phyloP scores from a whole-genome alignment of 2,888 invertebrate genomes.

The Tetheella fluctuosa region DNA sequence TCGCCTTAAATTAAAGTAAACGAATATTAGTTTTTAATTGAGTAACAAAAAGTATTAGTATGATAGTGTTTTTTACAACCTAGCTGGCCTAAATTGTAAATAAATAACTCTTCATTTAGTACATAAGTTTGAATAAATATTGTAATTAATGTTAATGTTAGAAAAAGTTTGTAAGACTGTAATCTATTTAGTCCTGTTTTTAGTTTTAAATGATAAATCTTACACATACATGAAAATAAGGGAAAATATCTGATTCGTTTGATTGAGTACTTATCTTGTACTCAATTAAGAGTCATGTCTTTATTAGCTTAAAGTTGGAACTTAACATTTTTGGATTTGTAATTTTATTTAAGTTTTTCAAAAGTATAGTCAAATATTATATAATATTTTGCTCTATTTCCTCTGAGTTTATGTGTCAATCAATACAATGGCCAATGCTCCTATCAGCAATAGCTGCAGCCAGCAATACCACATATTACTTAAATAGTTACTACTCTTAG shows the following conservation, averaged over 20 bases:
- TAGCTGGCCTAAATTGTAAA: constrained; percentile 49
- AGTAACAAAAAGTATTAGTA: constrained; percentile 30
- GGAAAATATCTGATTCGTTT: background rate
- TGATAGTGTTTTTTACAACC: constrained; percentile 59
- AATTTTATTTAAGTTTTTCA: too few relatives aligned
- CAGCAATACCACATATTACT: too few relatives aligned
- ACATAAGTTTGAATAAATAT: constrained; percentile 23
- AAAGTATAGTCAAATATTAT: too few relatives aligned
- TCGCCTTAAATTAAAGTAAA: too few relatives aligned
- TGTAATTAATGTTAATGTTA: constrained; percentile 15
- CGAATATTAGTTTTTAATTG: constrained; percentile 21
- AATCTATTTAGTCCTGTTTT: background rate
- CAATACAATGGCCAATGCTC: too few relatives aligned
- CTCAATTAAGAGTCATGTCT: background rate
- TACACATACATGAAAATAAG: background rate
- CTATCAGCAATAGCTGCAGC: too few relatives aligned
- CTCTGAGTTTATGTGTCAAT: too few relatives aligned
- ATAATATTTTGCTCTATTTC: too few relatives aligned
- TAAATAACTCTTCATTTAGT: constrained; percentile 31
- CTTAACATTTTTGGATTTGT: background rate
- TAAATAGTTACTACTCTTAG: too few relatives aligned
- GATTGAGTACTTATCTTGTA: background rate
- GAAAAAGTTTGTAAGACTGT: constrained; percentile 11
- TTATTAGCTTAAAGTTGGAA: background rate
- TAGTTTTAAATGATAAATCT: background rate